These are phyloP conservation scores for Psix sp. DNA, from an alignment of 1,140 invertebrate genomes.

Conservation along the genomic window DNA sequence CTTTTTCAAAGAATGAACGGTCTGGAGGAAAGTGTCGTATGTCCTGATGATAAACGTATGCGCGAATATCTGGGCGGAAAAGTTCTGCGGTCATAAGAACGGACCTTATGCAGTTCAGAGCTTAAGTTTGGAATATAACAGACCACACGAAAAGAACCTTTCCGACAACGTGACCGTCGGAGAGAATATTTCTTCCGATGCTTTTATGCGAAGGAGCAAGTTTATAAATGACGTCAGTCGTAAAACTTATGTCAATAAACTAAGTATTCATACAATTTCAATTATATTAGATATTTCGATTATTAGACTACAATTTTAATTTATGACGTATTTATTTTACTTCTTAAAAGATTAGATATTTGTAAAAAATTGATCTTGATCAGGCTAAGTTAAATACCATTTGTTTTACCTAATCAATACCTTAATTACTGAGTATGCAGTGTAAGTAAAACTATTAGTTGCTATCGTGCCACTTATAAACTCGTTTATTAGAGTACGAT, in stretches of 20 bases:
- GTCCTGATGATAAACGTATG: constrained; percentile 56
- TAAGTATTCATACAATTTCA: too few species aligned
- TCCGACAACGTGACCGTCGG: constrained; percentile 34
- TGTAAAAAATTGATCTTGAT: too few species aligned
- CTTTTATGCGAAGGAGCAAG: constrained; percentile 35
- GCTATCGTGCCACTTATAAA: too few species aligned
- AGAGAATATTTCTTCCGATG: constrained; percentile 48
- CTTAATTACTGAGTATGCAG: too few species aligned
- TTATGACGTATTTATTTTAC: too few species aligned
- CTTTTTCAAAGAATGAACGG: constrained; percentile 35
- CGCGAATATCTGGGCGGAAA: constrained; percentile 51
- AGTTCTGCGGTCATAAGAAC: constrained; percentile 57
- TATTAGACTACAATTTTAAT: too few species aligned
- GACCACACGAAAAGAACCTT: constrained; percentile 44
- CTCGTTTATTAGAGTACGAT: too few species aligned
- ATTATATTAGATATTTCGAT: too few species aligned
- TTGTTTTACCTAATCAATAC: too few species aligned
- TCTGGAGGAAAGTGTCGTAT: constrained; percentile 27
- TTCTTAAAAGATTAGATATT: too few species aligned
- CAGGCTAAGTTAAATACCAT: too few species aligned
- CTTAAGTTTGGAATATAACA: constrained; percentile 49
- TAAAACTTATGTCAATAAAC: constrained; percentile 56
- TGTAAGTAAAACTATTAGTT: too few species aligned
- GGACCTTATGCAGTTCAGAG: constrained; percentile 53
- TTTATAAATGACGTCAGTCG: constrained; percentile 54